A percentile compares a stretch with the other conserved stretches of the same genome.
Evolutionary conservation across 1,140 invertebrate species (phyloP).

Genomic region (Matsumurasca onukii): DNA sequence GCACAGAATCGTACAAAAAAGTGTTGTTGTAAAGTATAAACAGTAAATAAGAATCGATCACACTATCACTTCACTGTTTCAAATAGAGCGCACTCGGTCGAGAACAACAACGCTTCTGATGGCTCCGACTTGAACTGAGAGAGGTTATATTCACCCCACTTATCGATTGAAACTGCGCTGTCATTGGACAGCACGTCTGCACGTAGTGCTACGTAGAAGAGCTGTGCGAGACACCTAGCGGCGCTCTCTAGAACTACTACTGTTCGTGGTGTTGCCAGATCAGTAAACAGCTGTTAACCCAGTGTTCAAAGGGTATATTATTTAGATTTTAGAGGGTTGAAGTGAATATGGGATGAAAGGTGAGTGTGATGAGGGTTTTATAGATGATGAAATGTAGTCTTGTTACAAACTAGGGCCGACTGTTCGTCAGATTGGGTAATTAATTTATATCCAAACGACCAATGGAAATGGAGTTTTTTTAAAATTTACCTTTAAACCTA

Average conservation of each 20-base stretch:
- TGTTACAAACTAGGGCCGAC: background rate
- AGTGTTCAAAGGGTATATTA: background rate
- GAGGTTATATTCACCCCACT: constrained; percentile 12
- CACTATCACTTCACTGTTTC: background rate
- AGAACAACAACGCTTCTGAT: background rate
- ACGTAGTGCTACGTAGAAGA: background rate
- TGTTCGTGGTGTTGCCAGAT: background rate
- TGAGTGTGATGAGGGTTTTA: background rate
- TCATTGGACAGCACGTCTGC: constrained; percentile 4
- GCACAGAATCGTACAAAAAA: no score
- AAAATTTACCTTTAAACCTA: no score
- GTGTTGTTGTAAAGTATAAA: no score
- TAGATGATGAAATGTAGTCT: background rate
- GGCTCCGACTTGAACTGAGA: constrained; percentile 8
- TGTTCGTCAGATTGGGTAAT: background rate
- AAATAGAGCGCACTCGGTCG: constrained; percentile 14
- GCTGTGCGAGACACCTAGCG: constrained; percentile 4
- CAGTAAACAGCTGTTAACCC: background rate
- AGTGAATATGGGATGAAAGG: no score
- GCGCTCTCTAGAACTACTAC: background rate
- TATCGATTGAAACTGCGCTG: constrained; percentile 6
- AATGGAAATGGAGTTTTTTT: no score
- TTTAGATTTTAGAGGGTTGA: background rate
- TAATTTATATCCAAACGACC: no score
- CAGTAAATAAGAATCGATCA: constrained; percentile 28